Base-by-base conservation (phyloP, 2,888 invertebrate species). In the Orchesella flavescens region DNA sequence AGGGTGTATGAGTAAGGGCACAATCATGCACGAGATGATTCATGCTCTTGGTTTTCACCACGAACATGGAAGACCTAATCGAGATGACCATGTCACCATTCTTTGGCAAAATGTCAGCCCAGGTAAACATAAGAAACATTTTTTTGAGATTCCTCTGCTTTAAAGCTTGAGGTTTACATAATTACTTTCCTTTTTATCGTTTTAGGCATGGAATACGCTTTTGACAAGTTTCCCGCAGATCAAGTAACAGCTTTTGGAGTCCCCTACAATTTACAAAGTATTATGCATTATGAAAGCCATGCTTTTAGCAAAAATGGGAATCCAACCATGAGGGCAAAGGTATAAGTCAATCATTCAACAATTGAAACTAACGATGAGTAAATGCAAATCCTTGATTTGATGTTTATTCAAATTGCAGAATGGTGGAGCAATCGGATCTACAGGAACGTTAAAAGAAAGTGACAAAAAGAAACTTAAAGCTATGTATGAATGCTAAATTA, bases 31-130 rank as follows among this genome's bases (percentile, higher is more conserved):
- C 23, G 81, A 81, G 15, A 73, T 77, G 77, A 76, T 82, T 34
- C 82, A 82, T 17, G 82, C 82, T 4, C 43, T 86, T 0, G 86
- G 86, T 0, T 86, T 76, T 19, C 71, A 76, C 21, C 86, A 86
- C 53, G 86, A 86, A 43, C 86, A 86, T n/a, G 76, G 66, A 0
- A 49, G 86, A 1, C 83, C 80, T 1, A 83, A 86, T 53, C 66
- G 86, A 12, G 86, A 86, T 63, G 77, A 83, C 49, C 55, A 69
- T 49, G 81, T 86, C 23, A 63, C 84, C 24, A 74, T 86, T 71
- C 66, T 66, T n/a, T 81, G 65, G 73, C 65, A 81, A 53, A 86
- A 86, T 59, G 43, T 86, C 44, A 53, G 21, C 12, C 80, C 79
- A 21, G 79, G 84, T 83, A 61, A 15, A 21, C 7, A 17, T 4